A percentile compares a stretch with the other conserved stretches of the same genome.
These are phyloP conservation scores for Platycercus adscitus DNA, from an alignment of 2,113 vertebrate genomes.

Conservation along the genomic window DNA sequence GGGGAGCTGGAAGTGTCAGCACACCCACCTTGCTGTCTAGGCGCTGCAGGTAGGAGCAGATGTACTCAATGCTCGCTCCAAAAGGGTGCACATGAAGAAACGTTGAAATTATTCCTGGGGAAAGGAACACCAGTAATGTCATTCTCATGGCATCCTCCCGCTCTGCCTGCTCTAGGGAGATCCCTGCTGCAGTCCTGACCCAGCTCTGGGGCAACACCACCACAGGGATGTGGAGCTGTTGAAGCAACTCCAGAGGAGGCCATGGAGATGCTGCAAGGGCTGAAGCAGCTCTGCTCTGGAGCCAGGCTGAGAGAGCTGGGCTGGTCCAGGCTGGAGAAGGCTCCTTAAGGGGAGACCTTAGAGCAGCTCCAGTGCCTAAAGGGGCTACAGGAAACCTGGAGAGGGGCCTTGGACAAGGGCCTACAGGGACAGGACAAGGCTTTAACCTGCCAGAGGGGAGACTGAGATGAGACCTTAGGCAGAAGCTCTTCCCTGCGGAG, in stretches of 20 bases:
- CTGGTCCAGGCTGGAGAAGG: neutral
- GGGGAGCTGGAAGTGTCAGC: accelerated
- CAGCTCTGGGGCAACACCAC: neutral
- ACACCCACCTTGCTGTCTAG: conserved; percentile 91
- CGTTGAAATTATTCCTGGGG: conserved; percentile 91
- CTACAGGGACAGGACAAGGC: neutral
- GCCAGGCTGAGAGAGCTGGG: neutral
- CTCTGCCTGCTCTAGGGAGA: neutral
- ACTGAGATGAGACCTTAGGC: neutral
- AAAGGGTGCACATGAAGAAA: conserved; percentile 96
- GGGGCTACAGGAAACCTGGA: neutral
- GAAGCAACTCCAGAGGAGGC: neutral
- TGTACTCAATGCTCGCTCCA: conserved; percentile 96
- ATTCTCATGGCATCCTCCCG: neutral
- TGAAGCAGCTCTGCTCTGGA: neutral
- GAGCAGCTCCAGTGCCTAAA: neutral
- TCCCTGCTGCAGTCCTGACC: neutral
- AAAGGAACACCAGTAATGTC: neutral
- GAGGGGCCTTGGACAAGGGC: neutral
- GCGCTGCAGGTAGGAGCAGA: conserved; percentile 95
- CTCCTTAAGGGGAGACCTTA: too few relatives aligned
- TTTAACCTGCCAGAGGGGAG: neutral
- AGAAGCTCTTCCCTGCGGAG: neutral
- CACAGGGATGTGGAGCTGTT: neutral
- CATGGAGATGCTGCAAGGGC: neutral